These are phyloP conservation scores for Molanna angustata DNA, from an alignment of 2,888 invertebrate species.

Conservation along the genomic window DNA sequence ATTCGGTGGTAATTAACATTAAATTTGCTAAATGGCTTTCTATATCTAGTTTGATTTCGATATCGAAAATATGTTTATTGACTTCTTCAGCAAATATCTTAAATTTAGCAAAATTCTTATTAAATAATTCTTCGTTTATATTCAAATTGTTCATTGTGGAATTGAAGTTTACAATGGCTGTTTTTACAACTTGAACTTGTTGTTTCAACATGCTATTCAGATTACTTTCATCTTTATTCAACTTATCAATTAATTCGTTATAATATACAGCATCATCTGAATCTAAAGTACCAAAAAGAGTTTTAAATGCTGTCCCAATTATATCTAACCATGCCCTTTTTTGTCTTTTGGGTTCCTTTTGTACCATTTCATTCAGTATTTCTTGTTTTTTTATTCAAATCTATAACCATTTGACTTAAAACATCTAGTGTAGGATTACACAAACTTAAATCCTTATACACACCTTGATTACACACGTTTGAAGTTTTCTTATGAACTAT, in stretches of 20 bases:
- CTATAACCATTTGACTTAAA: background rate
- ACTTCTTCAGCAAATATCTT: constrained; percentile 20
- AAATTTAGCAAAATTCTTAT: constrained; percentile 27
- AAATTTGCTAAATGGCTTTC: constrained; percentile 27
- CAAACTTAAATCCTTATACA: background rate
- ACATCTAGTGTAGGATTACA: background rate
- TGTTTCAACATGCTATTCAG: constrained; percentile 27
- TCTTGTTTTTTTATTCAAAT: background rate
- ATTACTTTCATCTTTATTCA: constrained; percentile 27
- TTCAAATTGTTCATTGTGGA: constrained; percentile 26
- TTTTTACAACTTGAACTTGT: constrained; percentile 30
- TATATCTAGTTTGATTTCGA: constrained; percentile 7
- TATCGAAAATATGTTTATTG: constrained; percentile 1
- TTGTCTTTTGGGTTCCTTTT: background rate
- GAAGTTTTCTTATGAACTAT: background rate
- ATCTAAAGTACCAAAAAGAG: constrained; percentile 9
- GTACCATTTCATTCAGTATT: background rate
- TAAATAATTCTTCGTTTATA: constrained; percentile 29
- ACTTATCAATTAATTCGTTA: constrained; percentile 27
- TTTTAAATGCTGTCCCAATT: constrained; percentile 14
- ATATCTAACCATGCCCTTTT: constrained; percentile 14
- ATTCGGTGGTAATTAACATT: constrained; percentile 24
- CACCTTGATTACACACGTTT: background rate
- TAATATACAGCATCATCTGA: constrained; percentile 25
- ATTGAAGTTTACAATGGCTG: constrained; percentile 31